Evolutionary conservation across 2,888 invertebrate species (phyloP), one percentile per base, ranked within the genome.

Genomic region (Apomyelois bistriatella): DNA sequence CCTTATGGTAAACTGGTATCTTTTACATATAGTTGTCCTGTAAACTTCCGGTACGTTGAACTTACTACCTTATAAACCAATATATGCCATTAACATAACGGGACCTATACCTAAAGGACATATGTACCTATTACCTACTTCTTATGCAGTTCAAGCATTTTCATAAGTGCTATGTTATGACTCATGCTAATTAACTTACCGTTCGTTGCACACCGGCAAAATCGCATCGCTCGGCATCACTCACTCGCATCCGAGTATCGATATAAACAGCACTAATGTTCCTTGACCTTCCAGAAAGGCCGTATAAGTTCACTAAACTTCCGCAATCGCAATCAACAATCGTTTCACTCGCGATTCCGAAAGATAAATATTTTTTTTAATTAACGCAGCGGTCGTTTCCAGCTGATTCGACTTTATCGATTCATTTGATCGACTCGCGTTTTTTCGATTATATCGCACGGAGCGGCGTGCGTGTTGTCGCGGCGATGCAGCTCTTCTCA

Each of bases 401-500:
- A 66, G 72, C 62, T 58, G 59, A 61, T 61, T 64, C 62, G 66
- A 46, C 15, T 30, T 65, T 67, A 68, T 68, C 65, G 70, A 59
- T 46, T 59, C 54, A 49, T 53, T 52, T 51, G 43, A 53, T 46
- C 54, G 58, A 54, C 46, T 47, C 55, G 58, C 46, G 41, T 35
- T 42, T 36, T 53, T 56, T 69, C 59, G 60, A 53, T 57, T 68
- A 64, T 67, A 49, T 57, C 61, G 63, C 69, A 68, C 63, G 65
- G 48, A 53, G 59, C 60, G 65, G 61, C 68, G 66, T 75, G 72
- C 83, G 82, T 83, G 84, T 71, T 72, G 63, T 68, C 80, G 70
- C 78, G 70, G 53, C 82, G 78, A 69, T 77, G 79, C 76, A 74
- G 65, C 70, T 72, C 70, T 71, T 75, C 73, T 73, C 67, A 83